phyloP scores from a whole-genome alignment of 2,888 invertebrate species.

The Escarpia spicata region DNA sequence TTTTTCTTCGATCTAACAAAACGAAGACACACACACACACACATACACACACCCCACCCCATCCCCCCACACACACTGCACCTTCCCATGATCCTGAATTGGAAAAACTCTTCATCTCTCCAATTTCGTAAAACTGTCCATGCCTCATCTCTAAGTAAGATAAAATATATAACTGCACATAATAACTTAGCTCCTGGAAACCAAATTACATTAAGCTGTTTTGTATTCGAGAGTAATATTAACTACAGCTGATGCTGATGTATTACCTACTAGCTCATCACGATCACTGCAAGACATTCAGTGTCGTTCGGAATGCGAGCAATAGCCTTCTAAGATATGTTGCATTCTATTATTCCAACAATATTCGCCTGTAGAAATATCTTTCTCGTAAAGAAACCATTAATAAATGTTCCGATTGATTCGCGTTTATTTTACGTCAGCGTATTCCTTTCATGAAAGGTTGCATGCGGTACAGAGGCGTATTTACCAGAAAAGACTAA shows the following conservation, averaged over 20 bases:
- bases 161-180: neutral
- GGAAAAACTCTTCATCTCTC: no score
- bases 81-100: no score
- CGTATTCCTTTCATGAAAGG: neutral
- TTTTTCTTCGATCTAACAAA: no score
- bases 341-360: neutral
- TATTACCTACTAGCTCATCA: neutral
- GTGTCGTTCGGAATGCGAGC: neutral
- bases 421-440: neutral
- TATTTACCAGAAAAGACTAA: neutral
- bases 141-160: neutral
- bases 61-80: no score
- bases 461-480: neutral
- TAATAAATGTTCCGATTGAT: neutral
- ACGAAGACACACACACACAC: no score
- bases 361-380: slow-evolving; percentile 1
- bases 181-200: neutral
- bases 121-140: neutral
- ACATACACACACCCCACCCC: no score
- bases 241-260: neutral
- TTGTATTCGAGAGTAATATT: neutral
- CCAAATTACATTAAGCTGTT: neutral
- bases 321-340: neutral
- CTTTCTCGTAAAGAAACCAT: neutral
- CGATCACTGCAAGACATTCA: neutral